Evolutionary conservation across 2,797 vertebrate species (phyloP).

Genomic region (Spondyliosoma cantharus): DNA sequence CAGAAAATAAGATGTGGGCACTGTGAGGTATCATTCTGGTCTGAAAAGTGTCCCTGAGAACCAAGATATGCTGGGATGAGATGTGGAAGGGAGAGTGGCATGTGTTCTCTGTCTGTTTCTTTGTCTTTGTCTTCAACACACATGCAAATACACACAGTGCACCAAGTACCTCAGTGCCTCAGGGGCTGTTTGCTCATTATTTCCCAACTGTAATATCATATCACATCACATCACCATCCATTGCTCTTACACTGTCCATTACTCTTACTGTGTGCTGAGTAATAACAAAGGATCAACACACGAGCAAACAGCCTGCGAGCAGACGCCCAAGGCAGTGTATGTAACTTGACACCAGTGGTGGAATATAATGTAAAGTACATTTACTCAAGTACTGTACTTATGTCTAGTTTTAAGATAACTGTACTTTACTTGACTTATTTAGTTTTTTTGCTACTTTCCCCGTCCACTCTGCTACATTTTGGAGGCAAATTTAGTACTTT

Average conservation of each 20-base stretch:
- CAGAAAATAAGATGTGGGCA: neutral
- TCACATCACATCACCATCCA: neutral
- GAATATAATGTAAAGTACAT: no score
- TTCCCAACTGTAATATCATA: slow-evolving; percentile 9
- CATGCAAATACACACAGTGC: slow-evolving; percentile 14
- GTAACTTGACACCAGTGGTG: slow-evolving; percentile 31
- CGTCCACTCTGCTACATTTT: no score
- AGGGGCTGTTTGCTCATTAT: slow-evolving; percentile 17
- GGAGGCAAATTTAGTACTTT: no score
- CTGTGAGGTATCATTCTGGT: neutral
- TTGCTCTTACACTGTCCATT: neutral
- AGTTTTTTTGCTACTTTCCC: no score
- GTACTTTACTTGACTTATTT: no score
- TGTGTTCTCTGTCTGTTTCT: slow-evolving; percentile 4
- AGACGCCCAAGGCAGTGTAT: neutral
- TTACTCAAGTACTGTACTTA: no score
- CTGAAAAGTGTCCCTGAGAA: neutral
- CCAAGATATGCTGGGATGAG: neutral
- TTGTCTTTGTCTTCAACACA: slow-evolving; percentile 6
- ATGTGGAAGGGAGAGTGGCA: neutral
- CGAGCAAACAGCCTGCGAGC: neutral
- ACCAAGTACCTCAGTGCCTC: neutral
- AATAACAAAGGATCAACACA: slow-evolving; percentile 32
- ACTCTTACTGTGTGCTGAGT: slow-evolving; percentile 6
- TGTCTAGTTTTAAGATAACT: no score